Base-by-base conservation (phyloP, 2,113 vertebrate genomes). In the Hemichromis elongatus region DNA sequence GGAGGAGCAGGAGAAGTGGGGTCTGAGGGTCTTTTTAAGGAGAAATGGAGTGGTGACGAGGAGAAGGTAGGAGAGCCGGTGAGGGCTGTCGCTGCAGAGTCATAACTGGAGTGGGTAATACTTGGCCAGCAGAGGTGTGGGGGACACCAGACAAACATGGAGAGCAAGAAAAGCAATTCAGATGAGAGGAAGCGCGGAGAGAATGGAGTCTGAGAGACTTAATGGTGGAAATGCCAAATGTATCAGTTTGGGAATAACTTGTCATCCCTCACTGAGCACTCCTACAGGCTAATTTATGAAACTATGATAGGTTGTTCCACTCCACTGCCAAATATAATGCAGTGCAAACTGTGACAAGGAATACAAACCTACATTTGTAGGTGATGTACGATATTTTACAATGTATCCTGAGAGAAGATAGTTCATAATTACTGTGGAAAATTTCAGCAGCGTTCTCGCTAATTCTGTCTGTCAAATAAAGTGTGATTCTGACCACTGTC, bases 1-100 rank as follows among this genome's bases (percentile, higher is more conserved):
- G 83, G 70, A 81, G 85, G 61, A 92, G 89, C 45, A 78, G 53
- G 54, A 80, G 66, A 88, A 93, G 90, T 56, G 78, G 83, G 82
- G 73, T 91, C 83, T 90, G 85, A 93, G 89, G 87, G 82, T 30
- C 81, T 90, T 90, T 90, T 91, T 80, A 82, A 95, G 91, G 81
- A 92, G 85, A 68, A 28, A 79, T 88, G 81, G 83, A 89, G 91
- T 86, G 88, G 79, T 77, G 84, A 91, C 57, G 80, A 92, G 88
- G 85, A 89, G 87, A 84, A 73, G 73, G 73, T 75, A 79, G 90
- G 66, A 92, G 92, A 89, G 89, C 63, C 8, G 3, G 37, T 87
- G 82, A 94, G 94, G 91, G 93, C 92, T 91, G 90, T 57, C 59
- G 52, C 89, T 50, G 86, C 84, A 66, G 82, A 91, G 91, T 91